Evolutionary conservation across 2,888 invertebrate genomes (phyloP), one percentile per base, ranked within the genome.

Genomic region (Coleophora deauratella): DNA sequence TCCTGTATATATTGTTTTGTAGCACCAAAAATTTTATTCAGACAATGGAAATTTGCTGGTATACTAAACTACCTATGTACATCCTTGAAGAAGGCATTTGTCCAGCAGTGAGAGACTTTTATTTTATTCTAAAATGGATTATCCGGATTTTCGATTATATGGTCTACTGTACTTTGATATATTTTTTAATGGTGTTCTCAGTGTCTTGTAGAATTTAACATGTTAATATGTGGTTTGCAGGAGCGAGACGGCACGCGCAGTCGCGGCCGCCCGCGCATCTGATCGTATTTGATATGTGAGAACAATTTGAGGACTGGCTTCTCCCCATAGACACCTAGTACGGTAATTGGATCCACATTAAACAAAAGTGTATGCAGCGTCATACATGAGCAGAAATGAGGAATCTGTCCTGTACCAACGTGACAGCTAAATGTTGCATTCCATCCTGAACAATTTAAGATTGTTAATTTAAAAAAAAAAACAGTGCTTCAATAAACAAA

Each of bases 261-360:
- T 37, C 84, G 84, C 44, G 84, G 85, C 27, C 81, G 86, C 51
- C 72, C 71, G 51, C 81, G 86, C 54, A 84, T 84, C 61, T 82
- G 70, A 80, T 67, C 60, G 61, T 60, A 55, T 51, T 55, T 60
- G 59, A 50, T 64, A 55, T 62, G 72, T 60, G 71, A 72, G 66
- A 61, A 57, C 62, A 62, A 64, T 70, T 59, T 66, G 72, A 78
- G 81, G 81, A 75, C 79, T 79, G 72, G 78, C 84, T 85, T 84
- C 85, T 85, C 85, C 72, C 84, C 85, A 84, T 84, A 81, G 81
- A 81, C 75, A 66, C 78, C 79, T 81, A 79, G 81, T 76, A 31
- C 10, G 31, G 11, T 11, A 63, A 77, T 84, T 82, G 84, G 82
- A 80, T 77, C 72, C 69, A 71, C 73, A 72, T 69, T 64, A 66